Evolutionary conservation across 2,113 vertebrate genomes (phyloP).

Genomic region (Hydrochoerus hydrochaeris): DNA sequence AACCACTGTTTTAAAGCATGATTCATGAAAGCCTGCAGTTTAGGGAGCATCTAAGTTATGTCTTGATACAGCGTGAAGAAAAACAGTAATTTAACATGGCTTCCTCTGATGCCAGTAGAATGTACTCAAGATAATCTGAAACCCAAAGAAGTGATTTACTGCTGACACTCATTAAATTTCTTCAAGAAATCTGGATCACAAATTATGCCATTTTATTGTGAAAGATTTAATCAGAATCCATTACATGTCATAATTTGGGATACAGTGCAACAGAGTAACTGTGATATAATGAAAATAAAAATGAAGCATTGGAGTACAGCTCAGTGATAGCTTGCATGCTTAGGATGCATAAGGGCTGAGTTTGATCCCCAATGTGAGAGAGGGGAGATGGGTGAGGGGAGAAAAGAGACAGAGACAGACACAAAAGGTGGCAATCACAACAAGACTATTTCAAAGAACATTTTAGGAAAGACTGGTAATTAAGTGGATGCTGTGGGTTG

Average conservation of each 20-base stretch:
- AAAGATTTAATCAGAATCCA: slow-evolving; percentile 18
- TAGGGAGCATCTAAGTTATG: background rate
- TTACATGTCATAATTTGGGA: background rate
- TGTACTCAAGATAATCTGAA: background rate
- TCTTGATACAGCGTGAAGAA: background rate
- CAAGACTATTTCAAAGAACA: background rate
- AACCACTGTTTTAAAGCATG: slow-evolving; percentile 5
- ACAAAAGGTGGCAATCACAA: background rate
- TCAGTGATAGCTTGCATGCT: no score
- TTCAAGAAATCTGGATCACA: slow-evolving; percentile 43
- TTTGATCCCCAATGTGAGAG: background rate
- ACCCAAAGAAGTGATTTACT: slow-evolving; percentile 56
- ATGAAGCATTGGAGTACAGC: background rate
- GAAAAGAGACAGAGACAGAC: background rate
- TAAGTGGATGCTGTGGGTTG: background rate
- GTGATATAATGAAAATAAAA: slow-evolving; percentile 10
- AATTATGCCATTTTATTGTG: slow-evolving; percentile 5
- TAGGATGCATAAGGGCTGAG: background rate
- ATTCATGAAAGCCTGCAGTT: slow-evolving; percentile 15
- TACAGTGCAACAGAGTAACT: background rate
- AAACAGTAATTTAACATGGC: background rate
- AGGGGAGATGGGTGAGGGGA: background rate
- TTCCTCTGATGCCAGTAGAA: background rate
- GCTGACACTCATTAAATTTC: slow-evolving; percentile 53
- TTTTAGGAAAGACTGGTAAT: background rate